Evolutionary conservation across 2,113 vertebrate genomes (phyloP).

Genomic region (Phaetusa simplex): DNA sequence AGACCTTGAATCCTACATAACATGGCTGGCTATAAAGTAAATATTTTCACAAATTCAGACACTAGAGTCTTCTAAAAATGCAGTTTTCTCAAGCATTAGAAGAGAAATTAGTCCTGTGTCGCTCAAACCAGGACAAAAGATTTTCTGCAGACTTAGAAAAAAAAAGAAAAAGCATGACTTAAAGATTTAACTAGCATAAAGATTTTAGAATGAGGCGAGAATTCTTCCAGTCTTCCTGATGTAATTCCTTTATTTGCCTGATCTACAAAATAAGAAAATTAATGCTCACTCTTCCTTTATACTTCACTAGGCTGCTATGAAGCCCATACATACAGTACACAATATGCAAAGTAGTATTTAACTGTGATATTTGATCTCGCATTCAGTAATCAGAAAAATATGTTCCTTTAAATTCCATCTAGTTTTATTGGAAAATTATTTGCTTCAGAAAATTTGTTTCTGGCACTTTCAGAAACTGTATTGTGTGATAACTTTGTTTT

Average conservation of each 20-base stretch:
- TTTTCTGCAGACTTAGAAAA: background rate
- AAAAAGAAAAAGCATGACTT: background rate
- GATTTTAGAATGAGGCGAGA: background rate
- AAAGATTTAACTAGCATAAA: background rate
- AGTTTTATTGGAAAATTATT: conserved; percentile 42
- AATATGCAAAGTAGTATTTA: conserved; percentile 1
- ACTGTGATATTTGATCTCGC: background rate
- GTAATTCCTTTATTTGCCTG: background rate
- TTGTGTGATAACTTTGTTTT: conserved; percentile 1
- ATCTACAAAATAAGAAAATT: background rate
- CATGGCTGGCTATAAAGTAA: too few species aligned
- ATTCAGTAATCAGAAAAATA: conserved; percentile 8
- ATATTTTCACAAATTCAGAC: too few species aligned
- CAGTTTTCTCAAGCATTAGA: too few species aligned
- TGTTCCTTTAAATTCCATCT: conserved; percentile 1
- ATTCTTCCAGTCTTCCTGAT: background rate
- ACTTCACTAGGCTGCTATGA: background rate
- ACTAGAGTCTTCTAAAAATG: too few species aligned
- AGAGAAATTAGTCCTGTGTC: too few species aligned
- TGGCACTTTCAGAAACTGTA: background rate
- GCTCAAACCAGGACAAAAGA: too few species aligned
- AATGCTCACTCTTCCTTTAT: background rate
- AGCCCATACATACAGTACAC: background rate
- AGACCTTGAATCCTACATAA: too few species aligned
- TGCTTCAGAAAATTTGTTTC: conserved; percentile 30